Conservation (phyloP, 1,140 invertebrate species). For the Ganaspis sp. region DNA sequence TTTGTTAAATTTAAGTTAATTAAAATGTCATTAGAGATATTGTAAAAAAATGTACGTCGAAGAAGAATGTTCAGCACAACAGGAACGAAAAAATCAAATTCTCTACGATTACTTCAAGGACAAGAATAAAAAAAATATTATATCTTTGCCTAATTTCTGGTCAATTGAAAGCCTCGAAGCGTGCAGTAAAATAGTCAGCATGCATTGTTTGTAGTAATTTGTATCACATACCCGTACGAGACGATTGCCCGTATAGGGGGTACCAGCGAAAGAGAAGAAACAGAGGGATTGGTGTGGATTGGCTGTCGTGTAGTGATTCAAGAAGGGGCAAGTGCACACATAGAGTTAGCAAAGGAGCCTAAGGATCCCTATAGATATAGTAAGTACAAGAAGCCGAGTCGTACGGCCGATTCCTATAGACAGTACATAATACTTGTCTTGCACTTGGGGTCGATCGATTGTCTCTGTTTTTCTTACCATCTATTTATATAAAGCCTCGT, state of each 20-base stretch:
- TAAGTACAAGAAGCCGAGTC: conserved; percentile 39
- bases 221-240: conserved; percentile 49
- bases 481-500: conserved; percentile 59
- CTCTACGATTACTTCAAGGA: too few relatives aligned
- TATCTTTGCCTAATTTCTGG: not conserved
- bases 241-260: conserved; percentile 47
- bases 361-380: conserved; percentile 50
- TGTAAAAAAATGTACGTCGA: too few relatives aligned
- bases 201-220: conserved; percentile 60
- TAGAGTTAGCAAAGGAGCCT: conserved; percentile 38
- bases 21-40: too few relatives aligned
- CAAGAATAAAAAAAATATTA: too few relatives aligned
- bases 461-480: conserved; percentile 58
- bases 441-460: conserved; percentile 41
- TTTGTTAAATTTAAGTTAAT: too few relatives aligned
- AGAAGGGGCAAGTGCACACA: conserved; percentile 47
- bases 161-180: not conserved
- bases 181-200: conserved; percentile 16
- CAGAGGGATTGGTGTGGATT: conserved; percentile 31
- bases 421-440: conserved; percentile 51
- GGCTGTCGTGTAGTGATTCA: conserved; percentile 46
- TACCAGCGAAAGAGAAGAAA: conserved; percentile 35
- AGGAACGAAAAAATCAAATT: too few relatives aligned
- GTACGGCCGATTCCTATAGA: conserved; percentile 18
- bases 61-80: too few relatives aligned